Conservation (phyloP, 2,113 vertebrate genomes). For the Platichthys flesus region DNA sequence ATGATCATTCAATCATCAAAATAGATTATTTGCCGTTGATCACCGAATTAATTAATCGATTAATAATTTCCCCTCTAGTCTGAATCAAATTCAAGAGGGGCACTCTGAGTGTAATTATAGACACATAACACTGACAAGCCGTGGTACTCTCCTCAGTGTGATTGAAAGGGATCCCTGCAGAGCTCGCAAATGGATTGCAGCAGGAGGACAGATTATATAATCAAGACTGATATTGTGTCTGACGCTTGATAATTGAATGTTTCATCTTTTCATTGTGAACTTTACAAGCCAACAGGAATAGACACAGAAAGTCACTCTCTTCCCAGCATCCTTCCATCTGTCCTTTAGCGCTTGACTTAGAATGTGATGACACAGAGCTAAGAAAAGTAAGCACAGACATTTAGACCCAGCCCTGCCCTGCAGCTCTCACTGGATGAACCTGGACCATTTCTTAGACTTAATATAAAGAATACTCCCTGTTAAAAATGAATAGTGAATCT, state of each 20-base stretch:
- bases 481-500: no score
- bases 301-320: neutral
- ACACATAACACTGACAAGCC: slow-evolving; percentile 15
- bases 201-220: slow-evolving; percentile 22
- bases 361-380: neutral
- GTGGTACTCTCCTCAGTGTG: slow-evolving; percentile 9
- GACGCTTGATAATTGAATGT: slow-evolving; percentile 8
- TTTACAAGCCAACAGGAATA: neutral
- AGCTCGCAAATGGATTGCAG: slow-evolving; percentile 27
- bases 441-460: neutral
- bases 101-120: slow-evolving; percentile 4
- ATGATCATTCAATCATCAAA: neutral
- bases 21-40: neutral
- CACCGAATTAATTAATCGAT: neutral
- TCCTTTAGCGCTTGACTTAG: neutral
- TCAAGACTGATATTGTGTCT: slow-evolving; percentile 1
- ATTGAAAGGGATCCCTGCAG: slow-evolving; percentile 8
- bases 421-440: neutral
- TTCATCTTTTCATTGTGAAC: neutral
- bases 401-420: no score
- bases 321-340: neutral
- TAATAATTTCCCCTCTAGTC: neutral
- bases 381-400: no score
- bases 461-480: neutral
- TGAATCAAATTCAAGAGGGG: neutral